Conservation (phyloP, 92 coral and sea anemone species). For the Phenganax subtilis region DNA sequence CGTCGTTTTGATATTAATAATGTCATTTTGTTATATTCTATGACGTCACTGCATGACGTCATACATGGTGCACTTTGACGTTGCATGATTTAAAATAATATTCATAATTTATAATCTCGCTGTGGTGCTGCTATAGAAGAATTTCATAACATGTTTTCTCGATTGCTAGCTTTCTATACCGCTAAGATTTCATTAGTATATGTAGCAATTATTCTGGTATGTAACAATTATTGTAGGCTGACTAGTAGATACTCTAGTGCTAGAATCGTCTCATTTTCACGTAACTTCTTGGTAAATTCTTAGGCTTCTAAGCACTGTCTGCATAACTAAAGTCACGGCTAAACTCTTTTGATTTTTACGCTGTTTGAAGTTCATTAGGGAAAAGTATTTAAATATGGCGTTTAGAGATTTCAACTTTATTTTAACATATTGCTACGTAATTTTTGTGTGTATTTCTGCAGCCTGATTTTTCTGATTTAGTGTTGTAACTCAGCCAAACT, state of each 20-base stretch:
- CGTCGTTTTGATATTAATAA: neutral
- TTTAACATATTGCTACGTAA: neutral
- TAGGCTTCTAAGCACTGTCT: neutral
- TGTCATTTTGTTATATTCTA: neutral
- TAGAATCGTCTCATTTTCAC: neutral
- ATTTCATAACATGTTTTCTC: conserved; percentile 1
- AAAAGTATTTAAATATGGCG: neutral
- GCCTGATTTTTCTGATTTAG: no score
- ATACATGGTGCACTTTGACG: no score
- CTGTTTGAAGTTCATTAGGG: neutral
- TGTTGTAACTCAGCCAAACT: no score
- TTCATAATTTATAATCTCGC: neutral
- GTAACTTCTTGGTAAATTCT: neutral
- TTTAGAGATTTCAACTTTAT: neutral
- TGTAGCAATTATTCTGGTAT: neutral
- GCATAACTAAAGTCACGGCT: neutral
- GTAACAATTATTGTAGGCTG: neutral
- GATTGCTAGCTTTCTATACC: neutral
- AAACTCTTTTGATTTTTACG: no score
- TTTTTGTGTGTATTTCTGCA: no score
- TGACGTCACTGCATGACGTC: conserved; percentile 10
- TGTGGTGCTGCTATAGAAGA: neutral
- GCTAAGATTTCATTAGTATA: neutral
- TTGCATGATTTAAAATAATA: neutral
- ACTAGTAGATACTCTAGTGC: neutral